Evolutionary conservation across 2,888 invertebrate genomes (phyloP).

Genomic region (Tipula lateralis): DNA sequence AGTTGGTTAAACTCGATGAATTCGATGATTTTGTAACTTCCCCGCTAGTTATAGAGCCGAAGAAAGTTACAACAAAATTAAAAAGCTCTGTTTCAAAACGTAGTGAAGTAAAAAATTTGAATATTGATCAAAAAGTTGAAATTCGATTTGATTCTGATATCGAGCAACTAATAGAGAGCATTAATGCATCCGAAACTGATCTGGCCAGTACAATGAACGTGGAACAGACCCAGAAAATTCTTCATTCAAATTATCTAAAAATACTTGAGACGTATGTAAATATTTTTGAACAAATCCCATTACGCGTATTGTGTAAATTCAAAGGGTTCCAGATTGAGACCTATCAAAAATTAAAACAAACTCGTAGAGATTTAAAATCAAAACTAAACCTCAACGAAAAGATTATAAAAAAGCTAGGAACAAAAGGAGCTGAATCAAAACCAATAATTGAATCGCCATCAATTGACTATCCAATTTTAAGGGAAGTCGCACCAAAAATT

Average conservation of each 20-base stretch:
- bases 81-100: background rate
- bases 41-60: background rate
- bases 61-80: background rate
- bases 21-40: background rate
- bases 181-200: background rate
- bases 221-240: background rate
- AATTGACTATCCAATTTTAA: background rate
- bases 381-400: constrained; percentile 50
- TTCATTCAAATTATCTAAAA: background rate
- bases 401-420: constrained; percentile 35
- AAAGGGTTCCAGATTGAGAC: constrained; percentile 56
- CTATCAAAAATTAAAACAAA: constrained; percentile 55
- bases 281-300: constrained; percentile 61
- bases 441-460: background rate
- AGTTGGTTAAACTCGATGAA: background rate
- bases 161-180: background rate
- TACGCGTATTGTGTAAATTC: constrained; percentile 56
- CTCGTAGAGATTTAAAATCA: constrained; percentile 57
- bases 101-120: background rate
- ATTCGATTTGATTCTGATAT: background rate
- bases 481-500: background rate
- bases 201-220: background rate
- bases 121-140: background rate
- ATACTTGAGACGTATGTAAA: constrained; percentile 57
- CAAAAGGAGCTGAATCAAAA: background rate